Evolutionary conservation across 2,797 vertebrate genomes (phyloP).

Genomic region (Poecilia wingei): DNA sequence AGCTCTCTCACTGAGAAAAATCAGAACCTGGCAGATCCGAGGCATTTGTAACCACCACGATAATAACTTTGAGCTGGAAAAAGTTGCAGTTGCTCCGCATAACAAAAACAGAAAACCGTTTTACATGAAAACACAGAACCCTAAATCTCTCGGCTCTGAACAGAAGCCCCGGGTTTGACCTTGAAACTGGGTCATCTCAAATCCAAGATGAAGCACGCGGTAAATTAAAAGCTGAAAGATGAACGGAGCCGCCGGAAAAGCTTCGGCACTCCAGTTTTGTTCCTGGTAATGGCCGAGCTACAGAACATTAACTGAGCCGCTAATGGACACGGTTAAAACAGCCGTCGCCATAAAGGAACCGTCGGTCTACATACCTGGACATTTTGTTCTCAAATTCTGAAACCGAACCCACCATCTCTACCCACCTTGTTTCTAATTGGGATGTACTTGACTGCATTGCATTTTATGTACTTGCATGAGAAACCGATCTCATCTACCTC

Average conservation of each 20-base stretch:
- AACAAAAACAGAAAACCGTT: slow-evolving; percentile 46
- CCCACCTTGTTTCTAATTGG: background rate
- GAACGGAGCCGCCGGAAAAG: background rate
- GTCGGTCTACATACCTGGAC: background rate
- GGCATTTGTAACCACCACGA: background rate
- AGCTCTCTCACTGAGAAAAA: background rate
- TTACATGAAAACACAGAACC: background rate
- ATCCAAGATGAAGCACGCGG: background rate
- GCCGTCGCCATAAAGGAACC: background rate
- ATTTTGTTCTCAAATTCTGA: background rate
- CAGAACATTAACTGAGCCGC: background rate
- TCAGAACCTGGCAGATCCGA: background rate
- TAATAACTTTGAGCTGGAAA: background rate
- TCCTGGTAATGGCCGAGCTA: background rate
- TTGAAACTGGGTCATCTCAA: slow-evolving; percentile 13
- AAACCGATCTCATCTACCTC: background rate
- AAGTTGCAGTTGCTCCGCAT: background rate
- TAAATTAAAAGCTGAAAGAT: background rate
- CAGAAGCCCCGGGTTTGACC: background rate
- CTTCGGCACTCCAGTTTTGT: background rate
- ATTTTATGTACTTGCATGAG: background rate
- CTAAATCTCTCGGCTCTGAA: background rate
- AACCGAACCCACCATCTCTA: background rate
- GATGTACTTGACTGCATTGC: background rate
- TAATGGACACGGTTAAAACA: background rate